Conservation (phyloP, 2,797 vertebrate species). For the Anabacerthia variegaticeps region DNA sequence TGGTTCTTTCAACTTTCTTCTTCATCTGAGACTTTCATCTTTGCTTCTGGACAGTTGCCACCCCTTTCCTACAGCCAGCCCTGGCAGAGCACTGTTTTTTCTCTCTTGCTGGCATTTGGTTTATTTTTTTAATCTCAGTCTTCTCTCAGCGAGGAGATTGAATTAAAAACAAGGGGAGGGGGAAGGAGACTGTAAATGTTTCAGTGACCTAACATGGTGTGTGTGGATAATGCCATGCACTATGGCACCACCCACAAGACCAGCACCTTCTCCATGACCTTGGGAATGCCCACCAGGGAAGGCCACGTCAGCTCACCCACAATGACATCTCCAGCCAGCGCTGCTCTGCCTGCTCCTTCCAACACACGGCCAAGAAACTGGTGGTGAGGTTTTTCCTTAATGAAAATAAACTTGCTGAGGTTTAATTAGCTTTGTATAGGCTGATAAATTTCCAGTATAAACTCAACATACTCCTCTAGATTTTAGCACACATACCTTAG, state of each 20-base stretch:
- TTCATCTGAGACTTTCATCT: background rate
- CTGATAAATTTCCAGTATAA: background rate
- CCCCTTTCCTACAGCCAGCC: background rate
- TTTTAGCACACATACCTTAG: background rate
- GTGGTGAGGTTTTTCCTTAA: background rate
- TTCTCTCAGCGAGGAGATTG: background rate
- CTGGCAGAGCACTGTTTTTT: background rate
- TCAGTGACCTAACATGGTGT: background rate
- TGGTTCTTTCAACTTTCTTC: background rate
- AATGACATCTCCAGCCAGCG: accelerated
- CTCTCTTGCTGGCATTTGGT: background rate
- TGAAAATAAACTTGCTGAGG: background rate
- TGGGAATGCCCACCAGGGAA: background rate
- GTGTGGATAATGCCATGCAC: background rate
- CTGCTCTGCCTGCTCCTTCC: background rate
- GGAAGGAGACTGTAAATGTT: background rate
- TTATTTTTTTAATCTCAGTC: background rate
- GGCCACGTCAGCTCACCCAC: background rate
- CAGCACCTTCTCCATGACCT: background rate
- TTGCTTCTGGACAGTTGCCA: background rate
- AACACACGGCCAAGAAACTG: background rate
- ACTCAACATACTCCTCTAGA: background rate
- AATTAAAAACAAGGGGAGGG: background rate
- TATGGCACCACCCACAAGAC: background rate
- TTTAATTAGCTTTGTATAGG: background rate